Base-by-base conservation (phyloP, 2,888 invertebrate genomes). In the Odiellus spinosus region DNA sequence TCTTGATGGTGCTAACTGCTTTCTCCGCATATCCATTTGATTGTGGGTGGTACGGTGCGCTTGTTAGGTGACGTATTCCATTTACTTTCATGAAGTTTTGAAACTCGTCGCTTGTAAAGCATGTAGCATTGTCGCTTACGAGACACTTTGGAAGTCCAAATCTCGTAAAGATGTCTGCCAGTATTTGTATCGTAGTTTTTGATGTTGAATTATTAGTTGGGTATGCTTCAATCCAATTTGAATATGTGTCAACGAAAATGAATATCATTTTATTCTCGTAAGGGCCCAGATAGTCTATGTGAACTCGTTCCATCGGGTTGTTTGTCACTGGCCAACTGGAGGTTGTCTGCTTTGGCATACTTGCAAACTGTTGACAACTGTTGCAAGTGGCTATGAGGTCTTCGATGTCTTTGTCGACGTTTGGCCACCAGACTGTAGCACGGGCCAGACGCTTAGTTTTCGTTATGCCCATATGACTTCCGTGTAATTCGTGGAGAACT, bases 271-370 rank as follows among this genome's bases (percentile, higher is more conserved):
- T 48, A 10, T 56, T 59, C 5, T 57, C 39, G 35, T 63, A 50
- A 21, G 63, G 65, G 10, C 66, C 67, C 12, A 66, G 64, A 57
- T 64, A 67, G 54, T 69, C 68, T 14, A 65, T 56, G 55, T 69
- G 67, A 3, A 68, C 51, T 15, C 67, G 55, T 46, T 63, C 56
- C 62, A 63, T 64, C 11, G 60, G 59, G 44, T 55, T 49, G 5
- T 47, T 52, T 19, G 63, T 32, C 12, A 36, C 20, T 21, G 42
- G 47, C 42, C 43, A 47, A 32, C 38, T 18, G 4, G 41, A 33
- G 42, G 34, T n/a, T n/a, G 12, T 17, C 3, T 26, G 14, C 1
- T 40, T 18, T 38, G 47, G 47, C 26, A 17, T 32, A 6, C 43
- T 15, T 14, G 47, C 47, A 17, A 39, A 17, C 14, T 18, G 40